Base-by-base conservation (phyloP, 2,113 vertebrate genomes). In the Monopterus albus region DNA sequence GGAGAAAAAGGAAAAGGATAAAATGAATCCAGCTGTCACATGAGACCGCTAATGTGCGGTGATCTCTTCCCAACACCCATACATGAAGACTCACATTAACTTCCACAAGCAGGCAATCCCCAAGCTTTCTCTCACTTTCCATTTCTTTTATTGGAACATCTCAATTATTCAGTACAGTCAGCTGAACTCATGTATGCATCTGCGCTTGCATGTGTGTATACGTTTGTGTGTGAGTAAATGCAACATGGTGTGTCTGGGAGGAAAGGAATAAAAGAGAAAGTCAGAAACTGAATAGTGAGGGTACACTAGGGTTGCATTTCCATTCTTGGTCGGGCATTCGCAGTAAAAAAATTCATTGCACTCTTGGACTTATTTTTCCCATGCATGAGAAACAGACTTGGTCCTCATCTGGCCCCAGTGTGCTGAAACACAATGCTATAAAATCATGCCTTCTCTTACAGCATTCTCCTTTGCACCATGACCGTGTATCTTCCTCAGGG, bases 131-230 rank as follows among this genome's bases (percentile, higher is more conserved):
- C 52, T 79, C 71, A 60, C 68, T 58, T 51, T 74, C 56, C 75
- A 72, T 72, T 86, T 43, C 21, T 83, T 90, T 91, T 91, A 89
- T 89, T 79, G 81, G 39, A 59, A 21, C 70, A 45, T 69, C 70
- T 93, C 85, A 90, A 93, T 93, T 88, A 93, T 94, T 92, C 78
- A 92, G 69, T 21, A 40, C 39, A 12, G 57, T 31, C 67, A 76
- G 78, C 64, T 42, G 33, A 79, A 84, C 82, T 65, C 66, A 55
- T 28, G 46, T 28, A 31, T 67, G 47, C 29, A 46, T 58, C 15
- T 59, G 3, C 14, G 29, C 21, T 13, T 17, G 36, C 17, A 12
- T 62, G 57, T 51, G 45, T 18, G 18, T 56, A 36, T 28, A 23
- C 9, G 23, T 51, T 28, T 18, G 18, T 58, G 57, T 60, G 31